These are phyloP conservation scores for Cyphomyrus plagiostoma DNA, from an alignment of 2,113 vertebrate genomes.

Conservation along the genomic window DNA sequence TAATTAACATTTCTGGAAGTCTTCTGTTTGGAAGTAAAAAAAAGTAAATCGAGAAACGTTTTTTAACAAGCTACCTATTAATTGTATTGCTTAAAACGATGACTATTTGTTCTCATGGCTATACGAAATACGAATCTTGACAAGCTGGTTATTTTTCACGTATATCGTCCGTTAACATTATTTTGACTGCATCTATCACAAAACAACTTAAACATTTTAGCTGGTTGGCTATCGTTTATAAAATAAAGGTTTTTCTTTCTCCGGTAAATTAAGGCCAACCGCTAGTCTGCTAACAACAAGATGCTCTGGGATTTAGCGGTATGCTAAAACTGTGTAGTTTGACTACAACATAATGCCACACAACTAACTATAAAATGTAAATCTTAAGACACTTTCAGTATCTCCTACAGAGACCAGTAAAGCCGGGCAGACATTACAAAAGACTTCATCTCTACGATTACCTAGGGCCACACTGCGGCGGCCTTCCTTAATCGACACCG, in stretches of 20 bases:
- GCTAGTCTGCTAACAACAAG: background rate
- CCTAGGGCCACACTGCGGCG: background rate
- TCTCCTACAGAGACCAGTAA: background rate
- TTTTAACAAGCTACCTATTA: background rate
- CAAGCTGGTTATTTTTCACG: background rate
- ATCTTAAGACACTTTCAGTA: background rate
- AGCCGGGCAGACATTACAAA: background rate
- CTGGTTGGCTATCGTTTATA: background rate
- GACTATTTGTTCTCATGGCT: background rate
- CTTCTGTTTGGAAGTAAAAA: background rate
- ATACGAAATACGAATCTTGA: background rate
- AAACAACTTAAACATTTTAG: background rate
- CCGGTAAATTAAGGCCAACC: background rate
- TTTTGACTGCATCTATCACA: background rate
- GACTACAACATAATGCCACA: background rate
- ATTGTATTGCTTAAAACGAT: background rate
- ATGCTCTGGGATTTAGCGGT: background rate
- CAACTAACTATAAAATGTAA: background rate
- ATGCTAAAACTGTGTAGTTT: background rate
- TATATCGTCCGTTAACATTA: background rate
- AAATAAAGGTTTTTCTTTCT: background rate
- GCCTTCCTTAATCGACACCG: background rate
- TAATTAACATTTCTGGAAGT: background rate
- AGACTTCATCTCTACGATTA: background rate
- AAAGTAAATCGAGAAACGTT: background rate